phyloP scores from a whole-genome alignment of 2,797 vertebrate species.

The Lepus townsendii region DNA sequence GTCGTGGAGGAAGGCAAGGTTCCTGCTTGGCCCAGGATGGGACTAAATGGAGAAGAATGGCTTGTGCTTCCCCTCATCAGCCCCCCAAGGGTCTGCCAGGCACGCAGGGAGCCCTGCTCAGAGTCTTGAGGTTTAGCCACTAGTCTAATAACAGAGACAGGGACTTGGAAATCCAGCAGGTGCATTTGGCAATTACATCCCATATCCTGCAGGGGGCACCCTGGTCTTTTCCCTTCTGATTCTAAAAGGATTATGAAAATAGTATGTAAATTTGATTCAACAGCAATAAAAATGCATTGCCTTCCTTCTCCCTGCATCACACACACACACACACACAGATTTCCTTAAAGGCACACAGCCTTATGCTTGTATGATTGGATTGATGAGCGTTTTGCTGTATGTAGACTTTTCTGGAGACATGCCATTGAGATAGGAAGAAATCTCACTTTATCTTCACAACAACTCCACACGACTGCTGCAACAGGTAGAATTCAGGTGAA shows the following conservation, averaged over 20 bases:
- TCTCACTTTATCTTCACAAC: not conserved
- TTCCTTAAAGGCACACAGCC: not conserved
- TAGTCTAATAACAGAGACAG: not conserved
- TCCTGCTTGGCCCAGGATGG: too few relatives aligned
- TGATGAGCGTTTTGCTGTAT: not conserved
- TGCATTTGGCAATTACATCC: not conserved
- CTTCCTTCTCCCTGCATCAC: not conserved
- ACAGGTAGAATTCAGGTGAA: not conserved
- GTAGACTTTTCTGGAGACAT: not conserved
- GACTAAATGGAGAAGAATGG: too few relatives aligned
- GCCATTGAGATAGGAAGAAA: not conserved
- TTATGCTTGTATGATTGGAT: not conserved
- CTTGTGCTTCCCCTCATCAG: not conserved
- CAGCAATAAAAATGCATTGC: not conserved
- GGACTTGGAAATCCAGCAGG: too few relatives aligned
- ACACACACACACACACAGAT: not conserved
- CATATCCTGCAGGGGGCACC: slow-evolving; percentile 51
- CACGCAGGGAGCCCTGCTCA: rapidly evolving
- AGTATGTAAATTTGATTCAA: not conserved
- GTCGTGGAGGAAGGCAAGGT: rapidly evolving
- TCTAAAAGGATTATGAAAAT: not conserved
- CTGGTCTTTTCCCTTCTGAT: not conserved
- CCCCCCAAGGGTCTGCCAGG: rapidly evolving
- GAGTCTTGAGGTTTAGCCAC: not conserved
- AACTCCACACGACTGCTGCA: too few relatives aligned